These are phyloP conservation scores for Piliocolobus tephrosceles DNA, from an alignment of 2,113 vertebrate genomes.

Conservation along the genomic window DNA sequence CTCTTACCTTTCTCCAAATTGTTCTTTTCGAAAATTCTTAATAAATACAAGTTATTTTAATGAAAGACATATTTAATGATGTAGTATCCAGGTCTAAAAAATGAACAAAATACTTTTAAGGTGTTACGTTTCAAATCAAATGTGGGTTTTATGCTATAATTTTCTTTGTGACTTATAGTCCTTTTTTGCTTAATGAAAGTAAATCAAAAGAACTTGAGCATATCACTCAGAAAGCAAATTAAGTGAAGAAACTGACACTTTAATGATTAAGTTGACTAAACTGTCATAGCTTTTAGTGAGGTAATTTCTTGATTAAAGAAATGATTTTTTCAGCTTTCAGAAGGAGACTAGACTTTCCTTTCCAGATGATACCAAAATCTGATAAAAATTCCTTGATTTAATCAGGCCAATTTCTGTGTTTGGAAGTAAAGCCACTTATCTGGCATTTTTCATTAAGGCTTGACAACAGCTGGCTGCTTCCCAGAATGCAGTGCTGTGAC, in stretches of 20 bases:
- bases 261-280: conserved; percentile 44
- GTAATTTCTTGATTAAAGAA: conserved; percentile 48
- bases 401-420: conserved; percentile 52
- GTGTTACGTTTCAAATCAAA: background rate
- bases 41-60: background rate
- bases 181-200: background rate
- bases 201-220: background rate
- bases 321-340: conserved; percentile 20
- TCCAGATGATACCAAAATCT: conserved; percentile 15
- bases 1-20: background rate
- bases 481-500: background rate
- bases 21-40: background rate
- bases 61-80: background rate
- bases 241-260: background rate
- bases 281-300: background rate
- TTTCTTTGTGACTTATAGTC: background rate
- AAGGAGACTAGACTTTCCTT: conserved; percentile 18
- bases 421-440: conserved; percentile 57
- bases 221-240: conserved; percentile 3
- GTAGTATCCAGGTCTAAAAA: background rate
- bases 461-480: conserved; percentile 50
- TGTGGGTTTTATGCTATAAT: background rate
- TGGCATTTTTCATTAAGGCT: conserved; percentile 55
- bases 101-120: background rate
- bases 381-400: conserved; percentile 46